Evolutionary conservation across 2,797 vertebrate species (phyloP).

Genomic region (Enteromius viviparus): DNA sequence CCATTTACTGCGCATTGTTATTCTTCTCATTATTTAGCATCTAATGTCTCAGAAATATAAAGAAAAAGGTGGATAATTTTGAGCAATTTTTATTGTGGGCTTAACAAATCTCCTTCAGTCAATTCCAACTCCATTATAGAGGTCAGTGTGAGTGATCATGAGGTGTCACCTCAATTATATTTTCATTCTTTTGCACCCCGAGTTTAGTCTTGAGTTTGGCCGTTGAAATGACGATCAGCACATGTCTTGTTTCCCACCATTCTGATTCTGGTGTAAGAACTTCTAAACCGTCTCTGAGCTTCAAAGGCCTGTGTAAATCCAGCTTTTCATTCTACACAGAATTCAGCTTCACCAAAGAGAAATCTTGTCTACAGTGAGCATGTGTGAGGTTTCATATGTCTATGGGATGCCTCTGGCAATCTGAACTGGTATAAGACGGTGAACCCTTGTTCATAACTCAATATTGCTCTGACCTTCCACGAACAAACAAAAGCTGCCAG

Average conservation of each 20-base stretch:
- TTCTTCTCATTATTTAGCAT: no score
- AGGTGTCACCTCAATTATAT: background rate
- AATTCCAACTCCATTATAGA: background rate
- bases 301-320: background rate
- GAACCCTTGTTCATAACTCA: conserved; percentile 27
- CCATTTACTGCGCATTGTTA: no score
- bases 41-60: no score
- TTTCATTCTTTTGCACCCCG: background rate
- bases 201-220: background rate
- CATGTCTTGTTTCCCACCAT: background rate
- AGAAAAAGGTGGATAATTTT: no score
- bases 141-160: background rate
- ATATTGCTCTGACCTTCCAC: conserved; percentile 37
- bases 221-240: background rate
- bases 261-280: background rate
- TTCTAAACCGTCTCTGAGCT: background rate
- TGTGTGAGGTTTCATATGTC: background rate
- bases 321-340: background rate
- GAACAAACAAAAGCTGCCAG: conserved; percentile 33
- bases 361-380: background rate
- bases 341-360: conserved; percentile 6
- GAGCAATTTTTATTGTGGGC: background rate
- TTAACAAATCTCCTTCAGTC: background rate
- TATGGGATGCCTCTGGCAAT: background rate
- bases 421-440: background rate